phyloP scores from a whole-genome alignment of 2,113 vertebrate species.

The Pipa parva region DNA sequence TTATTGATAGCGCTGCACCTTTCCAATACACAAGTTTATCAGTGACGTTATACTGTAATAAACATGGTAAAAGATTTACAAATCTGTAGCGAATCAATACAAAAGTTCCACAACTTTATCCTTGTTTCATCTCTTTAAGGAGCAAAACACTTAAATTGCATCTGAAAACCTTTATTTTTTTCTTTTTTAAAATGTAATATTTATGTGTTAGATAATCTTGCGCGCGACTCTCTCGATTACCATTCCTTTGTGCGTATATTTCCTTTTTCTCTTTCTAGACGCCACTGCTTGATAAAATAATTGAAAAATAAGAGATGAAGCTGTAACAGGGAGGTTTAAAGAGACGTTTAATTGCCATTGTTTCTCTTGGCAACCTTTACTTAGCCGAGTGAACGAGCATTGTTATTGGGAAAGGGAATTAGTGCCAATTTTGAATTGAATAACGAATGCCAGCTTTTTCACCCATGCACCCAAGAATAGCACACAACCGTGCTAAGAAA shows the following conservation, averaged over 20 bases:
- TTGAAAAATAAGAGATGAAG: conserved; percentile 23
- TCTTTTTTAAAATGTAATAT: no score
- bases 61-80: no score
- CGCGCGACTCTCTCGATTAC: neutral
- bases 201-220: neutral
- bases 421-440: conserved; percentile 7
- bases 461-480: conserved; percentile 13
- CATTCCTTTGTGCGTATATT: neutral
- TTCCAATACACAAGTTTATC: no score
- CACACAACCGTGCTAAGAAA: conserved; percentile 4
- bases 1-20: no score
- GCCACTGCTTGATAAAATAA: conserved; percentile 28
- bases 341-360: conserved; percentile 19
- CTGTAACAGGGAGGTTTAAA: conserved; percentile 18
- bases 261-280: neutral
- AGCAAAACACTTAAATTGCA: no score
- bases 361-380: conserved; percentile 33
- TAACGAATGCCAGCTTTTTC: neutral
- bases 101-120: no score
- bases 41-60: no score
- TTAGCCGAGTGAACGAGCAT: neutral
- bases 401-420: conserved; percentile 17
- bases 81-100: no score
- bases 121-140: no score
- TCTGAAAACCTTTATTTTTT: no score